Evolutionary conservation across 2,888 invertebrate species (phyloP).

Genomic region (Agrotis exclamationis): DNA sequence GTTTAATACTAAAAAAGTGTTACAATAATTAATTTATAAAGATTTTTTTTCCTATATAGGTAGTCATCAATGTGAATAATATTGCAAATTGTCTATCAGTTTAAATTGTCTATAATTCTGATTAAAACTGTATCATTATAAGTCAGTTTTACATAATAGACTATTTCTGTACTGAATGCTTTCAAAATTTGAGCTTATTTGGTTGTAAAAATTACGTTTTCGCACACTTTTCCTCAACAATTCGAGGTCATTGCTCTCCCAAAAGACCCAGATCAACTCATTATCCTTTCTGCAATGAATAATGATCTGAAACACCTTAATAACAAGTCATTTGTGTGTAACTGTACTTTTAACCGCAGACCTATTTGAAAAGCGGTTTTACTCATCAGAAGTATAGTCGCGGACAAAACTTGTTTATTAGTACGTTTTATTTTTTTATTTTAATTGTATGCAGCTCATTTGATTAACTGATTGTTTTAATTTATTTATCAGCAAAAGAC

Average conservation of each 20-base stretch:
- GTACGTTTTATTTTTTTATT: neutral
- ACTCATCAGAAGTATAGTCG: neutral
- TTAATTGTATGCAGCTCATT: neutral
- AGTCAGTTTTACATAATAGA: neutral
- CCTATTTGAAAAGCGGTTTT: slow-evolving; percentile 1
- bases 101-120: neutral
- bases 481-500: neutral
- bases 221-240: neutral
- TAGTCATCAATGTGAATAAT: neutral
- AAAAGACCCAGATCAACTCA: slow-evolving; percentile 12
- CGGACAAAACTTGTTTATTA: neutral
- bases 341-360: slow-evolving; percentile 27
- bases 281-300: slow-evolving; percentile 9
- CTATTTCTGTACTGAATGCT: neutral
- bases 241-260: slow-evolving; percentile 12
- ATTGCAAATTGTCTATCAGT: neutral
- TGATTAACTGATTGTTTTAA: neutral
- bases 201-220: neutral
- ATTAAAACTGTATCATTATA: neutral
- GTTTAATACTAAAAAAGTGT: too few relatives aligned
- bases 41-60: neutral
- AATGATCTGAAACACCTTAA: slow-evolving; percentile 20
- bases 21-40: neutral
- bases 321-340: slow-evolving; percentile 31
- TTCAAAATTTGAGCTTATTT: too few relatives aligned